phyloP scores from a whole-genome alignment of 2,797 vertebrate species.

The Micromesistius poutassou region DNA sequence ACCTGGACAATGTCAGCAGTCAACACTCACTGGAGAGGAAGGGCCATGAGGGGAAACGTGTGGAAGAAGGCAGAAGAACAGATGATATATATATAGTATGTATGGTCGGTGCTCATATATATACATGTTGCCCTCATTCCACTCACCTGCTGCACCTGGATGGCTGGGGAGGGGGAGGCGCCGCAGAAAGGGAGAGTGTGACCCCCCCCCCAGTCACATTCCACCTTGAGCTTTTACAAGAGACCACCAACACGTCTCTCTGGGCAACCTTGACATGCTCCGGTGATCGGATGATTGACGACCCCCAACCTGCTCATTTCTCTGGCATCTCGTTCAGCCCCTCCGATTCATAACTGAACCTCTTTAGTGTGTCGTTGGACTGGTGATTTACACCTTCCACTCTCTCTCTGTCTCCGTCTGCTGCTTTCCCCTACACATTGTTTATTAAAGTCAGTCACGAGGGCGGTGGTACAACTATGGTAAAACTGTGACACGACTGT shows the following conservation, averaged over 20 bases:
- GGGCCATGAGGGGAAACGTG: neutral
- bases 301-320: neutral
- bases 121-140: conserved; percentile 2
- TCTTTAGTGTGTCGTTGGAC: neutral
- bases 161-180: neutral
- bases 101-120: neutral
- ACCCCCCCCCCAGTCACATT: neutral
- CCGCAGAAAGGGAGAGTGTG: neutral
- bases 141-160: neutral
- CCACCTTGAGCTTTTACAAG: neutral
- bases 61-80: neutral
- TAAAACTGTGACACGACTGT: no score
- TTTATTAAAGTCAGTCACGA: neutral
- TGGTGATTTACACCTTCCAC: neutral
- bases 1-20: conserved; percentile 5
- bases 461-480: no score
- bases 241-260: neutral
- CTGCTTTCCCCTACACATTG: neutral
- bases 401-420: neutral
- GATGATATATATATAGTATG: neutral
- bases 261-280: neutral
- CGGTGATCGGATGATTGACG: neutral
- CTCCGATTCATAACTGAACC: neutral
- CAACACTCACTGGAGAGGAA: neutral
- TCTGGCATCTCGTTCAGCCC: neutral